A percentile compares a stretch with the other conserved stretches of the same genome.
These are phyloP conservation scores for Pterophyllum scalare DNA, from an alignment of 2,113 vertebrate species.

Conservation along the genomic window DNA sequence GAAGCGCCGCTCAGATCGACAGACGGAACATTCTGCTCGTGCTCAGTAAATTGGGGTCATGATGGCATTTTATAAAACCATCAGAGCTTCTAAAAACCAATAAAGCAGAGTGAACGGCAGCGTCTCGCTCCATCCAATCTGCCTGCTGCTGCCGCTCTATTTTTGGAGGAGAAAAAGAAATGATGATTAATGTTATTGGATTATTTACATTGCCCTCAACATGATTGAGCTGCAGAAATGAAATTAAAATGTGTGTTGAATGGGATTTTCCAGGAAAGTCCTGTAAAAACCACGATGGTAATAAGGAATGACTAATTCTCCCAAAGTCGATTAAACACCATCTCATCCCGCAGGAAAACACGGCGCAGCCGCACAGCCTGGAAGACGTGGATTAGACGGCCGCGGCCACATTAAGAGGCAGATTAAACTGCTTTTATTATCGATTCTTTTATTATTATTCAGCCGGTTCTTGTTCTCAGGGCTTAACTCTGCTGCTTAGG, in stretches of 20 bases:
- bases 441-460: constrained; percentile 74
- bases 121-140: constrained; percentile 39
- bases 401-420: constrained; percentile 74
- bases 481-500: constrained; percentile 55
- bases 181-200: constrained; percentile 79
- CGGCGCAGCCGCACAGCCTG: constrained; percentile 11
- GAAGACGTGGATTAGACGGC: constrained; percentile 80
- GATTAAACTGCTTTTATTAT: constrained; percentile 77
- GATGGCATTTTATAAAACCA: constrained; percentile 56
- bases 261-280: constrained; percentile 83
- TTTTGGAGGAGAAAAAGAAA: constrained; percentile 58
- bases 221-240: constrained; percentile 76
- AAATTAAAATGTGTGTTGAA: constrained; percentile 82
- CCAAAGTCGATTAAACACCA: constrained; percentile 82
- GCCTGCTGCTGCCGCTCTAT: constrained; percentile 7
- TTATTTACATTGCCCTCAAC: constrained; percentile 79
- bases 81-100: constrained; percentile 63
- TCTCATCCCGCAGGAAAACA: constrained; percentile 56
- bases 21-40: constrained; percentile 1
- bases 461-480: constrained; percentile 60
- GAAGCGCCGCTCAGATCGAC: background rate
- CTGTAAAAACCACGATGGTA: constrained; percentile 72
- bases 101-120: constrained; percentile 54
- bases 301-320: constrained; percentile 85
- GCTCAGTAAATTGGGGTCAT: constrained; percentile 62